Evolutionary conservation across 2,797 vertebrate species (phyloP).

Genomic region (Halcyon smyrnensis): DNA sequence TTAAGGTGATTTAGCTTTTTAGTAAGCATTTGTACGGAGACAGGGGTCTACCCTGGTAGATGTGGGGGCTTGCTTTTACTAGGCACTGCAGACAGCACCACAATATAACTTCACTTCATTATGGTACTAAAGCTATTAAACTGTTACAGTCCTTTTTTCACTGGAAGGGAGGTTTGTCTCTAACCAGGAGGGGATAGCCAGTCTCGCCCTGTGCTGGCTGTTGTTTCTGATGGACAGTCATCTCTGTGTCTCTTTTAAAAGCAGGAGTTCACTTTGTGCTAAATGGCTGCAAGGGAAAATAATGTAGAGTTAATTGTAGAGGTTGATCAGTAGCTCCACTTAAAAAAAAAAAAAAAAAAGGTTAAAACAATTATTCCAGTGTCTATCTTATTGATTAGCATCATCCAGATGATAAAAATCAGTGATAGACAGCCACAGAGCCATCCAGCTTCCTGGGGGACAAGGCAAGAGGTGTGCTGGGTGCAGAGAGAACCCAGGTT

Average conservation of each 20-base stretch:
- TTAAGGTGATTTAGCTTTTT: slow-evolving; percentile 38
- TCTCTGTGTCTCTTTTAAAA: not conserved
- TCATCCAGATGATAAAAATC: not conserved
- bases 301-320: not conserved
- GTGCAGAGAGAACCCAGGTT: not conserved
- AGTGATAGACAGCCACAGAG: not conserved
- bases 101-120: slow-evolving; percentile 63
- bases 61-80: slow-evolving; percentile 35
- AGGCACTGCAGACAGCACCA: slow-evolving; percentile 4
- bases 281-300: not conserved
- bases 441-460: not conserved
- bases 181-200: not conserved
- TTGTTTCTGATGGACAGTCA: not conserved
- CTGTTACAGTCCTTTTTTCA: not conserved
- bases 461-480: not conserved
- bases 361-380: not conserved
- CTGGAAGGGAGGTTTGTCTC: not conserved
- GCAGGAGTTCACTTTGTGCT: not conserved
- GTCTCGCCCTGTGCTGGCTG: not conserved
- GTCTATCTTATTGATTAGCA: not conserved
- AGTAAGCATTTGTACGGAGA: slow-evolving; percentile 55
- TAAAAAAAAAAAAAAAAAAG: not conserved
- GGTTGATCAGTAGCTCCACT: not conserved
- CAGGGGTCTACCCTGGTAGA: slow-evolving; percentile 4
- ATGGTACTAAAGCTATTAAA: slow-evolving; percentile 46